Evolutionary conservation across 2,113 vertebrate species (phyloP).

Genomic region (Montifringilla adamsi): DNA sequence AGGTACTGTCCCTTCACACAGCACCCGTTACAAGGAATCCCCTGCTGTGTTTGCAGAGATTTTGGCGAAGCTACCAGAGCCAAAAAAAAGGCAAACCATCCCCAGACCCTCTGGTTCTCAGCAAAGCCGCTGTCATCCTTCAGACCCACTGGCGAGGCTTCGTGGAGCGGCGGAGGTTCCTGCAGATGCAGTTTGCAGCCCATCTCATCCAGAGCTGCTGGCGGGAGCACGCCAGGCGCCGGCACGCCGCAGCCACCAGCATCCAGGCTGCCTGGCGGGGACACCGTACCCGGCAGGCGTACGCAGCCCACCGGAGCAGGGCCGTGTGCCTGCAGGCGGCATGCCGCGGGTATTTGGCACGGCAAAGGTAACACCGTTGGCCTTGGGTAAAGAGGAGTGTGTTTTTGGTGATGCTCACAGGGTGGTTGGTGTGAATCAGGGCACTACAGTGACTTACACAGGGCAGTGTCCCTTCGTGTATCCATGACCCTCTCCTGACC

Average conservation of each 20-base stretch:
- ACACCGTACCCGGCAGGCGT: conserved; percentile 70
- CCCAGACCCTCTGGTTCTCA: conserved; percentile 45
- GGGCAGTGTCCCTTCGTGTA: fast-evolving
- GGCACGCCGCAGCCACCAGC: conserved; percentile 74
- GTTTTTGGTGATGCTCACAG: fast-evolving
- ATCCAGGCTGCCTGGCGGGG: conserved; percentile 89
- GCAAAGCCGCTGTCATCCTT: conserved; percentile 78
- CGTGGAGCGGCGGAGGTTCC: conserved; percentile 73
- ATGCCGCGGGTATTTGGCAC: conserved; percentile 80
- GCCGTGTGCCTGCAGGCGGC: conserved; percentile 79
- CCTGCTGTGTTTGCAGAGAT: conserved; percentile 74
- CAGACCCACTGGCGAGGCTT: conserved; percentile 88
- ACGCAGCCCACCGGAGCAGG: conserved; percentile 57
- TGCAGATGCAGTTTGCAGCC: conserved; percentile 78
- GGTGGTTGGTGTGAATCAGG: background rate
- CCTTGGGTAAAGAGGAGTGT: fast-evolving
- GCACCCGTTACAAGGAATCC: background rate
- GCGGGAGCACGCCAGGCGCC: conserved; percentile 66
- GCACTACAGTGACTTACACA: background rate
- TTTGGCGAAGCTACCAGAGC: conserved; percentile 79
- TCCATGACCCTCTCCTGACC: background rate
- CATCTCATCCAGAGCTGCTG: conserved; percentile 86
- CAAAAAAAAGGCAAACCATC: conserved; percentile 51
- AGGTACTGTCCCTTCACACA: background rate
- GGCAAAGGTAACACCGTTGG: conserved; percentile 71